A percentile compares a stretch with the other conserved stretches of the same genome.
phyloP scores from a whole-genome alignment of 35 echinoderm and acorn worm species.

The Apostichopus japonicus region DNA sequence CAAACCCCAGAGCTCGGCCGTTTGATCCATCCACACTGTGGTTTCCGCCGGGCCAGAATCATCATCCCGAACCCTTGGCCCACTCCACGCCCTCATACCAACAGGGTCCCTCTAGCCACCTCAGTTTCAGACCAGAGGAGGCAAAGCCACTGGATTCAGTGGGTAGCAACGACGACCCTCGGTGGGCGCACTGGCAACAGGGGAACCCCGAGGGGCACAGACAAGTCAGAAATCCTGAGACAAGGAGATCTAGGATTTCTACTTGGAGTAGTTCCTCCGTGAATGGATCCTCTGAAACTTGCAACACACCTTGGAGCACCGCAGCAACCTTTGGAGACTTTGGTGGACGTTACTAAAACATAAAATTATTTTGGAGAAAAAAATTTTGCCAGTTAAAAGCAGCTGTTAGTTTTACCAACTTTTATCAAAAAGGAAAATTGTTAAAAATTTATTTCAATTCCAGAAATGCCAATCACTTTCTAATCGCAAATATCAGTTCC shows the following conservation, averaged over 20 bases:
- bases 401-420: neutral
- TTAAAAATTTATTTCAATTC: neutral
- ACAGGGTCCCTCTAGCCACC: conserved; percentile 58
- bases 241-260: conserved; percentile 7
- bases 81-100: conserved; percentile 73
- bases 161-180: neutral
- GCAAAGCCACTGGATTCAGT: neutral
- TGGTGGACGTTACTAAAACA: conserved; percentile 1
- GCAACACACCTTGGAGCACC: conserved; percentile 1
- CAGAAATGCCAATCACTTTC: neutral
- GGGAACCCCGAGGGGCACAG: neutral
- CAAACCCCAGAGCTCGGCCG: conserved; percentile 35
- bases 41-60: conserved; percentile 13
- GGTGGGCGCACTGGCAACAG: conserved; percentile 17
- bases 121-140: neutral
- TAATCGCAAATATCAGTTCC: neutral
- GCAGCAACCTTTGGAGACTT: conserved; percentile 23
- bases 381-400: neutral
- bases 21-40: conserved; percentile 35
- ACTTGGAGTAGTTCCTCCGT: neutral
- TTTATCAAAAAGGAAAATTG: neutral
- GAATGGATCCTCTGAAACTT: neutral
- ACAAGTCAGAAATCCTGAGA: neutral
- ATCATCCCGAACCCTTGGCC: conserved; percentile 61
- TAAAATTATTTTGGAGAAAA: neutral